Conservation (phyloP, 1,140 invertebrate genomes). For the Drosophila kikkawai region DNA sequence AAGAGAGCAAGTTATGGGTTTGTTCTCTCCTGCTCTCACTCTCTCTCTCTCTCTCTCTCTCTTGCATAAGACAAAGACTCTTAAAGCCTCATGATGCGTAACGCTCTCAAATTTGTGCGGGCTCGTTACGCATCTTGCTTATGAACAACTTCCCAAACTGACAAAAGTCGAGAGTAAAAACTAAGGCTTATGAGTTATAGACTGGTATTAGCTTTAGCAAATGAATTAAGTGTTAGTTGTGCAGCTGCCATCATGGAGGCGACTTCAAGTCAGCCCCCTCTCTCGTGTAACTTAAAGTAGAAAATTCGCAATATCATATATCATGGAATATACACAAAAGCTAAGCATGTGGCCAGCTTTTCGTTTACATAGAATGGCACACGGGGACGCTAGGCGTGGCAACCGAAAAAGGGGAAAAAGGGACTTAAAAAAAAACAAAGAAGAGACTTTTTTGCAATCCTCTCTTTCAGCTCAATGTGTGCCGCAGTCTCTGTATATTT, state of each 20-base stretch:
- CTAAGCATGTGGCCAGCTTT: constrained; percentile 27
- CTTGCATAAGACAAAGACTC: neutral
- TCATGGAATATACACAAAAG: constrained; percentile 38
- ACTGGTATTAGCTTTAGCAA: constrained; percentile 19
- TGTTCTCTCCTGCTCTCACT: neutral
- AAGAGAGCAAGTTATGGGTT: neutral
- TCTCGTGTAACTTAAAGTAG: constrained; percentile 28
- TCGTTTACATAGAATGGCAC: constrained; percentile 25
- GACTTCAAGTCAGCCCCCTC: constrained; percentile 49
- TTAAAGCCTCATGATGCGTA: neutral
- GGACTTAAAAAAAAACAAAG: neutral
- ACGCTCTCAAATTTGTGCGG: neutral
- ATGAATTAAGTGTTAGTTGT: constrained; percentile 51
- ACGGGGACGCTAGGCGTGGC: constrained; percentile 33
- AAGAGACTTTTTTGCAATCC: constrained; percentile 8
- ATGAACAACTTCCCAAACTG: neutral
- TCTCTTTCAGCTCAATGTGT: constrained; percentile 22
- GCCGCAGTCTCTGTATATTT: constrained; percentile 51
- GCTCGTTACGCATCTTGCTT: neutral
- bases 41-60: neutral
- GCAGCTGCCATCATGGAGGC: constrained; percentile 53
- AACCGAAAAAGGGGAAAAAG: neutral
- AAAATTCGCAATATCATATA: constrained; percentile 34
- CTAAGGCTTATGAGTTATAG: constrained; percentile 2
- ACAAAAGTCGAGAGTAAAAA: neutral